Percentiles rank a stretch among this genome's conserved stretches.
Conservation (phyloP, 2,113 vertebrate genomes). For the Climacteris rufus region DNA sequence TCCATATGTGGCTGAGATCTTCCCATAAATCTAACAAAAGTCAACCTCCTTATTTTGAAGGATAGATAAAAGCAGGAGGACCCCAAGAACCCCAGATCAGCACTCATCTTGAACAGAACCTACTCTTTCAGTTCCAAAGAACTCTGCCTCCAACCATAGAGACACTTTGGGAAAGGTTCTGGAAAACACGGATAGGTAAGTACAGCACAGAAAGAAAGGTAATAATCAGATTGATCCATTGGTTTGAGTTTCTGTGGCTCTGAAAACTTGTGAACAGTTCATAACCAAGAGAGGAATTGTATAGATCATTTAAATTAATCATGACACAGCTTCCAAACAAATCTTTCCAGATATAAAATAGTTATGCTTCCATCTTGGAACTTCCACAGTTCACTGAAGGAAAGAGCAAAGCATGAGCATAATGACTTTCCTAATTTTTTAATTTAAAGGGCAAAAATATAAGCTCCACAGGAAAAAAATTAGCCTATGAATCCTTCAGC, state of each 20-base stretch:
- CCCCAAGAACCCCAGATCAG: not conserved
- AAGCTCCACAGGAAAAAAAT: not conserved
- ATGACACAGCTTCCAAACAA: not conserved
- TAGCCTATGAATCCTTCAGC: not conserved
- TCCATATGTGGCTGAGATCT: not conserved
- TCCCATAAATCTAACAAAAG: not conserved
- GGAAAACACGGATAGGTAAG: not conserved
- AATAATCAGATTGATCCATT: not conserved
- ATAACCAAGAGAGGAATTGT: not conserved
- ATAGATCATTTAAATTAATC: not conserved
- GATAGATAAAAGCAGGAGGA: not conserved
- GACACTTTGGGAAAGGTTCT: not conserved
- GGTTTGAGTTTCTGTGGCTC: not conserved
- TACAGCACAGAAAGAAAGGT: not conserved
- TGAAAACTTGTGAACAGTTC: not conserved
- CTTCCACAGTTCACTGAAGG: not conserved
- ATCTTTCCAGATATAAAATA: not conserved
- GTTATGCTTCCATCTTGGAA: not conserved
- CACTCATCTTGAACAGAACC: not conserved
- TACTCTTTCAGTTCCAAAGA: not conserved
- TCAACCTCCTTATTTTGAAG: not conserved
- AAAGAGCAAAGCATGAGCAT: not conserved
- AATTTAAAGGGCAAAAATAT: not conserved
- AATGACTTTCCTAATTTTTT: not conserved
- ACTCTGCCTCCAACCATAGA: not conserved